A percentile compares a stretch with the other conserved stretches of the same genome.
These are phyloP conservation scores for Rhinoraja longicauda DNA, from an alignment of 2,797 vertebrate species.

Conservation along the genomic window DNA sequence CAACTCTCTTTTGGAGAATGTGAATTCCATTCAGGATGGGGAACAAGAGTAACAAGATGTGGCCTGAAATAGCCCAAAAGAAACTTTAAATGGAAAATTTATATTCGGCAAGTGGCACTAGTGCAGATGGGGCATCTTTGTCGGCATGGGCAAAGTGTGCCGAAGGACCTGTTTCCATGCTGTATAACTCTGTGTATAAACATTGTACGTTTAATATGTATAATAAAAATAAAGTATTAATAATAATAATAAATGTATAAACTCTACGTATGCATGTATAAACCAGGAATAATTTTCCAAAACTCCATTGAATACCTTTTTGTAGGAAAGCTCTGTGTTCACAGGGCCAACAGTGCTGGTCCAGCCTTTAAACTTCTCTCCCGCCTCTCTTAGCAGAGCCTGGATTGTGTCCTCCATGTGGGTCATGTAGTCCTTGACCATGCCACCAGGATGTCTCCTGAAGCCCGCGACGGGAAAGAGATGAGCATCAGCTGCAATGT, in stretches of 20 bases:
- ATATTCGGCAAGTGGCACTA: not conserved
- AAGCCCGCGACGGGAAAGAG: conserved; percentile 61
- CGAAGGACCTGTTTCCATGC: no score
- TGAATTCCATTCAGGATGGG: not conserved
- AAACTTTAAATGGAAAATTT: not conserved
- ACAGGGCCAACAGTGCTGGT: conserved; percentile 56
- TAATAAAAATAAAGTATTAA: no score
- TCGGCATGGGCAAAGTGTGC: no score
- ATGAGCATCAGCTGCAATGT: conserved; percentile 63
- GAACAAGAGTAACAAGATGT: not conserved
- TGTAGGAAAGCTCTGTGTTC: conserved; percentile 69
- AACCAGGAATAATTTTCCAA: not conserved
- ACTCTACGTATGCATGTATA: no score
- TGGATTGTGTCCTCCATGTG: conserved; percentile 67
- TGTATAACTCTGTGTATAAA: no score
- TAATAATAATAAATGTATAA: no score
- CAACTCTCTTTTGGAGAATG: not conserved
- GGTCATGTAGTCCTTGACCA: conserved; percentile 56
- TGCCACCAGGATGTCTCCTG: conserved; percentile 47
- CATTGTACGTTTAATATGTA: no score
- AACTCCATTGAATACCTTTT: conserved; percentile 58
- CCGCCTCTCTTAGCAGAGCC: conserved; percentile 60
- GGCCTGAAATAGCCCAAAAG: not conserved
- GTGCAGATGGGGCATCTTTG: no score
- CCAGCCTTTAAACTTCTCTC: conserved; percentile 73